Conservation (phyloP, 2,113 vertebrate species). For the Petromus typicus region DNA sequence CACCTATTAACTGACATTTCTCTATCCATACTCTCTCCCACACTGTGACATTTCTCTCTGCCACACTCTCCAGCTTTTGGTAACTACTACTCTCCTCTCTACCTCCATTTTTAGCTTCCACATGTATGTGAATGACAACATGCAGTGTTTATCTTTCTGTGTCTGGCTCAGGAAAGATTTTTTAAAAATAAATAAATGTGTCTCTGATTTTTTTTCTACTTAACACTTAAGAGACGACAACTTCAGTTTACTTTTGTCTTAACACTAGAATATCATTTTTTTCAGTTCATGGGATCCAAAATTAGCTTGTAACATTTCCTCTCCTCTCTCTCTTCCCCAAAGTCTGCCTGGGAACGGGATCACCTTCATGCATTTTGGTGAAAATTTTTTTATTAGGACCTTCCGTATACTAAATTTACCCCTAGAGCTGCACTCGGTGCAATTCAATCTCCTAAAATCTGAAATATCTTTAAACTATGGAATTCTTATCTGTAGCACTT, state of each 20-base stretch:
- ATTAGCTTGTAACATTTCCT: not conserved
- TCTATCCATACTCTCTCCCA: too few species aligned
- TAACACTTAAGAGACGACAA: not conserved
- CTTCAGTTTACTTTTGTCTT: not conserved
- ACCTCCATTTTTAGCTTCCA: not conserved
- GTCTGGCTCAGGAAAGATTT: not conserved
- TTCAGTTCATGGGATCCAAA: not conserved
- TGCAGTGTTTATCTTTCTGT: not conserved
- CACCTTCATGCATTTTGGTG: slow-evolving; percentile 3
- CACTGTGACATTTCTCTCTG: too few species aligned
- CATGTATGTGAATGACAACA: not conserved
- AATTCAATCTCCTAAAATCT: slow-evolving; percentile 56
- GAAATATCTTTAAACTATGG: slow-evolving; percentile 21
- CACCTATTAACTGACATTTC: not conserved
- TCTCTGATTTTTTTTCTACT: not conserved
- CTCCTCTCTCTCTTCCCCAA: not conserved
- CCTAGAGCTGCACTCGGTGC: slow-evolving; percentile 12
- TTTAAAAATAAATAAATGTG: slow-evolving; percentile 2
- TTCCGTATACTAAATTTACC: not conserved
- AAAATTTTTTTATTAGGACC: slow-evolving; percentile 30
- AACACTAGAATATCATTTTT: not conserved
- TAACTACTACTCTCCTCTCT: not conserved
- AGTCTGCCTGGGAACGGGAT: not conserved
- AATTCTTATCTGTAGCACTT: slow-evolving; percentile 36
- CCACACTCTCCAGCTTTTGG: not conserved